Evolutionary conservation across 2,113 vertebrate species (phyloP).

Genomic region (Monarcha castaneiventris): DNA sequence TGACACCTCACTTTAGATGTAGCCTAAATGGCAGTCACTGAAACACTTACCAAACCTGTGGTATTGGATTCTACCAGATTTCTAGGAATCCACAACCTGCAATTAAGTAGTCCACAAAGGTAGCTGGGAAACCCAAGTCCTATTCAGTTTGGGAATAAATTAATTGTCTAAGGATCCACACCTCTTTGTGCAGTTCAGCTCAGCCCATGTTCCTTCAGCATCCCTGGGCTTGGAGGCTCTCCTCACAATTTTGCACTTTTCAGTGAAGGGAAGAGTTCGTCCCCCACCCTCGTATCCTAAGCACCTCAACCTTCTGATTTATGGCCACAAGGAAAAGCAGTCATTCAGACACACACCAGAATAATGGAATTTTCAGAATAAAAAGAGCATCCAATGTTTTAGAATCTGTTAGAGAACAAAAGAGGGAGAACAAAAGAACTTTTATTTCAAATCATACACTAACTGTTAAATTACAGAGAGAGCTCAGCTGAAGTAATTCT

Average conservation of each 20-base stretch:
- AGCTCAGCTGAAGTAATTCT: neutral
- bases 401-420: neutral
- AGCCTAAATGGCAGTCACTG: neutral
- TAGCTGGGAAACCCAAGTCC: neutral
- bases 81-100: neutral
- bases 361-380: neutral
- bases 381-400: neutral
- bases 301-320: neutral
- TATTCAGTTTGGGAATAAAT: neutral
- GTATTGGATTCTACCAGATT: neutral
- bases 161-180: neutral
- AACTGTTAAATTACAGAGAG: neutral
- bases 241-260: neutral
- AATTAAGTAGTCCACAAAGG: neutral
- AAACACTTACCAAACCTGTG: neutral
- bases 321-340: neutral
- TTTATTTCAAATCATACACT: neutral
- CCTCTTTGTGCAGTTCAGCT: neutral
- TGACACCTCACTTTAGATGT: neutral
- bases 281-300: rapidly evolving
- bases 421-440: neutral
- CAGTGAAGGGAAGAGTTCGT: neutral
- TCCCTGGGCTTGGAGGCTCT: neutral
- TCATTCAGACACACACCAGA: neutral
- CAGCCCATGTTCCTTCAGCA: neutral